Percentiles rank a stretch among this genome's conserved stretches.
Conservation (phyloP, 2,797 vertebrate genomes). For the Intellagama lesueurii region DNA sequence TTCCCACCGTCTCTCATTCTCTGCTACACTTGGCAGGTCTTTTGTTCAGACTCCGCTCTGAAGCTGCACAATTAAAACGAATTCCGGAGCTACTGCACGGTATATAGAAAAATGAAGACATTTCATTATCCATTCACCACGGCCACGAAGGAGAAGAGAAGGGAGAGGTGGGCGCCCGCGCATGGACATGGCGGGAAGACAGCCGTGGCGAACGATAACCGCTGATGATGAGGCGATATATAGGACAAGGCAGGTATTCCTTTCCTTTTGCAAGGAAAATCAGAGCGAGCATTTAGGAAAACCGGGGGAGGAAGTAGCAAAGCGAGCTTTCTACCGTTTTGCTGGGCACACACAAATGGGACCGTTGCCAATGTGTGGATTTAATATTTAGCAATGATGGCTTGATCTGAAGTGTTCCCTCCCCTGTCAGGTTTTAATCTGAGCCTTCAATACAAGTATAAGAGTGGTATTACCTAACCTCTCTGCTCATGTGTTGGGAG, state of each 20-base stretch:
- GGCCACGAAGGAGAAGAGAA: conserved; percentile 1
- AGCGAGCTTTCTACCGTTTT: conserved; percentile 37
- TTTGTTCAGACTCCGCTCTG: no score
- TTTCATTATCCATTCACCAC: conserved; percentile 10
- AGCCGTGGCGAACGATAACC: background rate
- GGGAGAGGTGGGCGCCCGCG: background rate
- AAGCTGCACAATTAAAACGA: no score
- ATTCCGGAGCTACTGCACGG: no score
- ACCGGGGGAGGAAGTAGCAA: conserved; percentile 28
- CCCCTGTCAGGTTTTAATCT: conserved; percentile 64
- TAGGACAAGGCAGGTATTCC: background rate
- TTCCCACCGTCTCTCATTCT: conserved; percentile 9
- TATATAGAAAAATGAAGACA: conserved; percentile 16
- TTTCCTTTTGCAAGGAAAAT: background rate
- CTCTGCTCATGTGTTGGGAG: conserved; percentile 4
- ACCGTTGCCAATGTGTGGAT: conserved; percentile 50
- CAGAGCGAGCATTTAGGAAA: background rate
- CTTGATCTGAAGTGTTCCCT: conserved; percentile 67
- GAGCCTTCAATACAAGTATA: conserved; percentile 25
- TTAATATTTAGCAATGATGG: conserved; percentile 59
- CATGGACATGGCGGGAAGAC: background rate
- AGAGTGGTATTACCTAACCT: conserved; percentile 49
- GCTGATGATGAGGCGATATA: background rate
- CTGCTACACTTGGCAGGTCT: no score
- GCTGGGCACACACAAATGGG: background rate